A percentile compares a stretch with the other conserved stretches of the same genome.
phyloP scores from a whole-genome alignment of 2,797 vertebrate genomes.

The Coluber constrictor region DNA sequence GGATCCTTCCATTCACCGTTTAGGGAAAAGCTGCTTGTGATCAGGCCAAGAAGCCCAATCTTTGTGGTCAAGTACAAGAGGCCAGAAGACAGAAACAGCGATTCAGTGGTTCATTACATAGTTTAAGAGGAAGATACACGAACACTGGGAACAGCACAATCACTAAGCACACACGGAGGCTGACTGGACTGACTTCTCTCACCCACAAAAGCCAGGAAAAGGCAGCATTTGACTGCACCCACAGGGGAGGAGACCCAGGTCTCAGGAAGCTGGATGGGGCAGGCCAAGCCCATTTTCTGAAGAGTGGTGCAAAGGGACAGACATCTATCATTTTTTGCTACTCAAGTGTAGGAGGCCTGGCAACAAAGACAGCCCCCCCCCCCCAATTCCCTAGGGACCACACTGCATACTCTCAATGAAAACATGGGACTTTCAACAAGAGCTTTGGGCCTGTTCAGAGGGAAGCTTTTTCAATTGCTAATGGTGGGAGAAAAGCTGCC shows the following conservation, averaged over 20 bases:
- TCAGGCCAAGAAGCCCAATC: neutral
- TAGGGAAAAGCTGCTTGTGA: neutral
- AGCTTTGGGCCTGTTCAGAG: neutral
- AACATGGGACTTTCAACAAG: neutral
- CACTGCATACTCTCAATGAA: neutral
- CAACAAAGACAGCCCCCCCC: neutral
- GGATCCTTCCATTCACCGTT: neutral
- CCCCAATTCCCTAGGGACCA: neutral
- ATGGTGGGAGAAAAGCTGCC: neutral
- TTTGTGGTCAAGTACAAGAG: neutral
- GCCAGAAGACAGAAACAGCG: fast-evolving
- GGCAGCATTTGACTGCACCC: neutral
- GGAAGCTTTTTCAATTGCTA: neutral
- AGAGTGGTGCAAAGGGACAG: too few species aligned
- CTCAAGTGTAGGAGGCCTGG: neutral
- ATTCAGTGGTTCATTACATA: constrained; percentile 9
- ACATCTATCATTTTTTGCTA: neutral
- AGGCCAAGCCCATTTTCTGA: neutral
- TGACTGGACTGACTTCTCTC: neutral
- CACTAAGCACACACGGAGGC: neutral
- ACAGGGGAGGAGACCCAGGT: neutral
- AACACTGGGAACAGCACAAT: neutral
- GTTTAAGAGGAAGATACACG: neutral
- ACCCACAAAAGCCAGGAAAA: neutral
- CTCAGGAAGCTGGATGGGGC: neutral